phyloP scores from a whole-genome alignment of 2,888 invertebrate genomes.

The Nycteola revayana region DNA sequence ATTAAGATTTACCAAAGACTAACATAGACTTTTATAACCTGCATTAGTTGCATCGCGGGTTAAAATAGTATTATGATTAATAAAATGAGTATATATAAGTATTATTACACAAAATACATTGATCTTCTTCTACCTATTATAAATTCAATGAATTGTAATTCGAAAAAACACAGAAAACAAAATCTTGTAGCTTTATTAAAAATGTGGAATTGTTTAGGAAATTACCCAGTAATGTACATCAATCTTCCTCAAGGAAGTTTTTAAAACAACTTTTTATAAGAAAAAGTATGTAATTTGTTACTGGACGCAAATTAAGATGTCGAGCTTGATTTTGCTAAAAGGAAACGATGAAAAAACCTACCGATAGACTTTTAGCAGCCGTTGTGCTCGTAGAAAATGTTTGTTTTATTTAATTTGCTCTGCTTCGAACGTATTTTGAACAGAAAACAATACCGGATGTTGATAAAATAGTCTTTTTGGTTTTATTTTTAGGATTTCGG shows the following conservation, averaged over 20 bases:
- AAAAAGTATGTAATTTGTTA: conserved; percentile 61
- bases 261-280: conserved; percentile 50
- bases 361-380: conserved; percentile 21
- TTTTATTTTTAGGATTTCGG: too few species aligned
- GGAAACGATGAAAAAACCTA: conserved; percentile 39
- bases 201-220: conserved; percentile 49
- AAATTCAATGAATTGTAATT: too few species aligned
- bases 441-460: too few species aligned
- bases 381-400: conserved; percentile 10
- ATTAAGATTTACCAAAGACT: too few species aligned
- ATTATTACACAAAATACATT: too few species aligned
- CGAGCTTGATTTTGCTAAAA: conserved; percentile 46
- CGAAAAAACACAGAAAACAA: conserved; percentile 23
- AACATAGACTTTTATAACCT: too few species aligned
- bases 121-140: too few species aligned
- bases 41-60: too few species aligned
- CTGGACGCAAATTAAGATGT: conserved; percentile 58
- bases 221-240: conserved; percentile 63
- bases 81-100: too few species aligned
- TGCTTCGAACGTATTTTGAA: not conserved
- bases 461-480: too few species aligned
- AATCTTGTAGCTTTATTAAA: conserved; percentile 39
- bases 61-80: too few species aligned
- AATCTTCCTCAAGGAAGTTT: conserved; percentile 56
- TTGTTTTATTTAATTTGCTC: conserved; percentile 16